phyloP scores from a whole-genome alignment of 53 echinoderm and acorn worm genomes.

The Pentamera pediparva region DNA sequence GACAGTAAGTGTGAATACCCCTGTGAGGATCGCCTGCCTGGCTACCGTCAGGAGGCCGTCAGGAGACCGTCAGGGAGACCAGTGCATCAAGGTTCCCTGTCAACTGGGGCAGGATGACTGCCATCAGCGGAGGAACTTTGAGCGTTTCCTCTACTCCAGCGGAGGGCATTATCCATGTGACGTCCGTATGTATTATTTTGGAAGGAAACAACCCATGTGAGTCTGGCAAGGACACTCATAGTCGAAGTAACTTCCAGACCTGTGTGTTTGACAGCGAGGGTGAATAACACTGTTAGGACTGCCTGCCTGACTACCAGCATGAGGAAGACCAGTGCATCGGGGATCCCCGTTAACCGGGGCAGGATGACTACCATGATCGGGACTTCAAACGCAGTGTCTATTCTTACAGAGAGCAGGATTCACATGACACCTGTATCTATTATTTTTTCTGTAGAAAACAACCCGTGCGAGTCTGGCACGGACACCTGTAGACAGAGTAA shows the following conservation, averaged over 20 bases:
- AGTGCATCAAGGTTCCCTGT: not conserved
- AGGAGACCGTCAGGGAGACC: not conserved
- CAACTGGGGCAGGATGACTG: not conserved
- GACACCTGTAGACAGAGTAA: slow-evolving; percentile 1
- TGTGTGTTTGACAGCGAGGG: not conserved
- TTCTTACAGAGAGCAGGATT: not conserved
- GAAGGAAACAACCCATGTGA: no score
- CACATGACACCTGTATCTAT: not conserved
- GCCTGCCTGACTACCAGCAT: not conserved
- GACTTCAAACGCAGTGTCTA: not conserved
- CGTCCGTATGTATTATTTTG: no score
- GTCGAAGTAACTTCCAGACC: not conserved
- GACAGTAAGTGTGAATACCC: not conserved
- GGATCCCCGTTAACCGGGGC: not conserved
- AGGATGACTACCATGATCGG: not conserved
- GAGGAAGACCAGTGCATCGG: not conserved
- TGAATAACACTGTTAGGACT: not conserved
- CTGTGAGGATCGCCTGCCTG: not conserved
- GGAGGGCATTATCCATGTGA: not conserved
- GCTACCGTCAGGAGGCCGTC: not conserved
- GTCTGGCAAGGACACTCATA: not conserved
- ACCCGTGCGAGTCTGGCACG: not conserved
- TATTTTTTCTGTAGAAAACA: no score
- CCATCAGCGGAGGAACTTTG: not conserved
- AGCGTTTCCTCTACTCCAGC: not conserved